These are phyloP conservation scores for Cheilosia impressa DNA, from an alignment of 2,888 invertebrate species.

Conservation along the genomic window DNA sequence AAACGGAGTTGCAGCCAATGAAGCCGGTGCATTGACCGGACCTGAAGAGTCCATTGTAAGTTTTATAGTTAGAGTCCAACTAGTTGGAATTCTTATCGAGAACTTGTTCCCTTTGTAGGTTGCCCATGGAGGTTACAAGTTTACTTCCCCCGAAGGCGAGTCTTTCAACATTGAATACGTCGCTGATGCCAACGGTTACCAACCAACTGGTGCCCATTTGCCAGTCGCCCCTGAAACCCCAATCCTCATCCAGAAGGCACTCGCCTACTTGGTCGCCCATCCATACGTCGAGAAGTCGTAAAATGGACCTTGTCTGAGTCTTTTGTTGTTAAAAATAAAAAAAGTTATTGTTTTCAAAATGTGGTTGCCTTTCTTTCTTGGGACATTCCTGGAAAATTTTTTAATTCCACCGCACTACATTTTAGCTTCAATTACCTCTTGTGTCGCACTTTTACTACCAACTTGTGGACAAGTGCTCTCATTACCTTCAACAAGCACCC, in stretches of 20 bases:
- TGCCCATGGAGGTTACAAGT: background rate
- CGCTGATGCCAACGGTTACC: background rate
- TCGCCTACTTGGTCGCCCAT: constrained; percentile 3
- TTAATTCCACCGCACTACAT: background rate
- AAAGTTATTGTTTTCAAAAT: background rate
- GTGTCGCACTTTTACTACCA: background rate
- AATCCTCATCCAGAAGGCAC: constrained; percentile 8
- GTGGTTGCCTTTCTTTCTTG: too few species aligned
- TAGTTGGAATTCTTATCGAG: background rate
- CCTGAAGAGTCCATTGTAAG: background rate
- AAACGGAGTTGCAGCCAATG: background rate
- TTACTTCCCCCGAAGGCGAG: background rate
- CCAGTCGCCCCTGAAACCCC: constrained; percentile 77
- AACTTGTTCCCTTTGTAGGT: background rate
- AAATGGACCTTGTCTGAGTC: background rate
- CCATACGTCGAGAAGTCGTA: constrained; percentile 21
- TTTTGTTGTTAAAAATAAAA: constrained; percentile 40
- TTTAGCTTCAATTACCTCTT: background rate
- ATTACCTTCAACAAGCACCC: background rate
- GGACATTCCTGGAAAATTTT: too few species aligned
- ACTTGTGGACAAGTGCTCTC: background rate
- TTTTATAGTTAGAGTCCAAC: background rate
- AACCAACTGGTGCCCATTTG: background rate
- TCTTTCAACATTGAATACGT: background rate
- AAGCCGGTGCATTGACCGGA: background rate